Evolutionary conservation across 2,888 invertebrate genomes (phyloP).

Genomic region (Alloscopus bannaensis): DNA sequence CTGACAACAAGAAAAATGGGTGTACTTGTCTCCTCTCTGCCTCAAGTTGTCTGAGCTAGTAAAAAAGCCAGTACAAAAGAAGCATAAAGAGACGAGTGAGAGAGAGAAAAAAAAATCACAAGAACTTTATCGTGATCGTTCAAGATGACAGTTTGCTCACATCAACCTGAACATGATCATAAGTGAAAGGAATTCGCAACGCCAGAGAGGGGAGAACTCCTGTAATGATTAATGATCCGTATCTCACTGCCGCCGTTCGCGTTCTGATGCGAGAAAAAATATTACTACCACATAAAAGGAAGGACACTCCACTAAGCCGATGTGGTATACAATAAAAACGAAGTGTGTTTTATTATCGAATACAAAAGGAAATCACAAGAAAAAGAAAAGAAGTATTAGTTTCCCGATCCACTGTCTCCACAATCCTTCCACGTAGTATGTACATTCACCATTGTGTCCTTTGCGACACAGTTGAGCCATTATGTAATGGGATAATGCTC

Average conservation of each 20-base stretch:
- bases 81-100: constrained; percentile 30
- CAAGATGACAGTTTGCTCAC: constrained; percentile 32
- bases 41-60: not conserved
- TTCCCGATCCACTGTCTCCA: not conserved
- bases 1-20: constrained; percentile 20
- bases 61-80: constrained; percentile 31
- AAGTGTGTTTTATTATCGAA: not conserved
- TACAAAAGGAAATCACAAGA: not conserved
- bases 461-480: not conserved
- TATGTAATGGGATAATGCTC: too few species aligned
- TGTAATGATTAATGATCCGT: constrained; percentile 49
- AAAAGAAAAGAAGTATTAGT: not conserved
- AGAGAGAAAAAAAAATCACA: constrained; percentile 38
- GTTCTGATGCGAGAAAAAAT: not conserved
- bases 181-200: constrained; percentile 31
- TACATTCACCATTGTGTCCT: not conserved
- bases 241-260: constrained; percentile 12
- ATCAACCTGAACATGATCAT: constrained; percentile 42
- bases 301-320: not conserved
- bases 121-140: constrained; percentile 39
- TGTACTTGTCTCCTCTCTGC: constrained; percentile 12
- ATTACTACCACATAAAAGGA: not conserved
- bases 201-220: constrained; percentile 26
- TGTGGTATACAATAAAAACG: not conserved
- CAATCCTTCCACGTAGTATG: not conserved